phyloP scores from a whole-genome alignment of 2,113 vertebrate species.

The Ptyas mucosa region DNA sequence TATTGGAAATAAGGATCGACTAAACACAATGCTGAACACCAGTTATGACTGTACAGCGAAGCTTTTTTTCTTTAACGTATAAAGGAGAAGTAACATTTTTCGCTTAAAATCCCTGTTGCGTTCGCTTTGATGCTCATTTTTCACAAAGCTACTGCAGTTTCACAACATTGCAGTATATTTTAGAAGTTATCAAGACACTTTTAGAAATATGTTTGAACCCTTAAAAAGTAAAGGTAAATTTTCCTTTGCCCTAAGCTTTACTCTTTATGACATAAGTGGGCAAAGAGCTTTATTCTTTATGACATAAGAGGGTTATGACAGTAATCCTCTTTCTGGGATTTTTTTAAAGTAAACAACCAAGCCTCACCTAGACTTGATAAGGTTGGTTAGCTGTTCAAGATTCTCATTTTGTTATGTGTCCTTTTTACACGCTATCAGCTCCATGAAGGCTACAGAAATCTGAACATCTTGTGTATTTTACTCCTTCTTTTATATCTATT shows the following conservation, averaged over 20 bases:
- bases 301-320: neutral
- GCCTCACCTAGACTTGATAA: slow-evolving; percentile 16
- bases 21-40: neutral
- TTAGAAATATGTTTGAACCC: slow-evolving; percentile 13
- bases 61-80: slow-evolving; percentile 32
- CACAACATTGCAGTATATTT: slow-evolving; percentile 45
- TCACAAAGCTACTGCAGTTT: slow-evolving; percentile 59
- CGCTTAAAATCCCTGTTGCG: slow-evolving; percentile 44
- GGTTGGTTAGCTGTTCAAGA: slow-evolving; percentile 26
- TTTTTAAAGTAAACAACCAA: neutral
- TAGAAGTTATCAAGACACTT: slow-evolving; percentile 52
- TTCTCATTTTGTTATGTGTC: slow-evolving; percentile 37
- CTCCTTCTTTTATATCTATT: neutral
- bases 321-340: neutral
- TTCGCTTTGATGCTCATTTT: slow-evolving; percentile 53
- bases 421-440: slow-evolving; percentile 39
- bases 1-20: neutral
- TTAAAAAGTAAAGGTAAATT: neutral
- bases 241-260: neutral
- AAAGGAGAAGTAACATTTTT: slow-evolving; percentile 55
- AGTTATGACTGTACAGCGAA: slow-evolving; percentile 6
- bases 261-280: neutral
- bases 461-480: neutral
- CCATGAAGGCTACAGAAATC: neutral
- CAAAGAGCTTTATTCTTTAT: neutral